Conservation (phyloP, 2,113 vertebrate genomes). For the Pachyramphus minor region DNA sequence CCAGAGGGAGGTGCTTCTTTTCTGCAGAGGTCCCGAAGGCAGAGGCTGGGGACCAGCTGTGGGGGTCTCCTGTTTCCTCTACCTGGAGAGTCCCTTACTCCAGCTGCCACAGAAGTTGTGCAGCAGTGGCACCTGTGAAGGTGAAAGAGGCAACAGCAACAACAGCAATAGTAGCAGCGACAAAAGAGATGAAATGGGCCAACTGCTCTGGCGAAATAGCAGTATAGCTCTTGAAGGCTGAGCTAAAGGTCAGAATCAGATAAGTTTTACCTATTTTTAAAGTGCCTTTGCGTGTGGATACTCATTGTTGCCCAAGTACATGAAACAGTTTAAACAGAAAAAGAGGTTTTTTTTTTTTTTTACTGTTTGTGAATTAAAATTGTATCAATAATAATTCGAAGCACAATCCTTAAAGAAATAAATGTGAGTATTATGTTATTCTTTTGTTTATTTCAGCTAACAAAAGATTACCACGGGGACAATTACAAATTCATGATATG, state of each 20-base stretch:
- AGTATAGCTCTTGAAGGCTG: neutral
- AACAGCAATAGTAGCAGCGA: neutral
- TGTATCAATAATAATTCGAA: neutral
- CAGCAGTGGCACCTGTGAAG: neutral
- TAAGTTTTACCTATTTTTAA: neutral
- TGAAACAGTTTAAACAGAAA: neutral
- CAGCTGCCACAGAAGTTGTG: neutral
- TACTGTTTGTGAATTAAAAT: neutral
- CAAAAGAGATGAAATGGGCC: neutral
- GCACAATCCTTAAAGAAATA: slow-evolving; percentile 17
- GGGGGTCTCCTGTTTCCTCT: neutral
- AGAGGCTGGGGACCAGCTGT: neutral
- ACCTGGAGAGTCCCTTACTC: neutral
- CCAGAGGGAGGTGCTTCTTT: neutral
- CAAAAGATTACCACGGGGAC: slow-evolving; percentile 55
- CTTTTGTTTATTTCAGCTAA: slow-evolving; percentile 61
- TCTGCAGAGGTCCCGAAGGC: accelerated
- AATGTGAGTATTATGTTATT: slow-evolving; percentile 28
- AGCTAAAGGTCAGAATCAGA: neutral
- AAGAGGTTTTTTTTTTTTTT: neutral
- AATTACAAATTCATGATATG: slow-evolving; percentile 65
- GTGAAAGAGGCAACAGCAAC: neutral
- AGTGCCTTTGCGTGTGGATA: neutral
- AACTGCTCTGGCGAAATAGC: neutral
- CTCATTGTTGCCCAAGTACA: neutral